phyloP scores from a whole-genome alignment of 2,113 vertebrate species.

The Chlorodrepanis virens region DNA sequence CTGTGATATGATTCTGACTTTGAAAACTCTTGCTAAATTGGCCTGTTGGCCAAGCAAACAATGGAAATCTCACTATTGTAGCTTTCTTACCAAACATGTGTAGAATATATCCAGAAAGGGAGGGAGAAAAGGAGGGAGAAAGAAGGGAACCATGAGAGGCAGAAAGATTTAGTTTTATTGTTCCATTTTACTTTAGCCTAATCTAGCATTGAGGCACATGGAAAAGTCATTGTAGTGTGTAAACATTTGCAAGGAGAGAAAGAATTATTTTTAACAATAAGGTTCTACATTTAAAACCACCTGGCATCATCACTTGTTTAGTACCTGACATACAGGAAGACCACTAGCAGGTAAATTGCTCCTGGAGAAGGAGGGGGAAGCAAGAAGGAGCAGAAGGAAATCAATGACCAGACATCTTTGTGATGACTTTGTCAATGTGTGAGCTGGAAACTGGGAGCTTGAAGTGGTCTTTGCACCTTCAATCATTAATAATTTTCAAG shows the following conservation, averaged over 20 bases:
- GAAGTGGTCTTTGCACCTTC: neutral
- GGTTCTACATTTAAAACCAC: neutral
- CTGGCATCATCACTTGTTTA: neutral
- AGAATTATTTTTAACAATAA: neutral
- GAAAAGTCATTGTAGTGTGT: neutral
- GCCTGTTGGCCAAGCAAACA: neutral
- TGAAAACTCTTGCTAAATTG: neutral
- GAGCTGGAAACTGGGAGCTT: neutral
- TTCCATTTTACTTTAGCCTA: neutral
- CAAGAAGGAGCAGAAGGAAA: neutral
- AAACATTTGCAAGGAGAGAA: neutral
- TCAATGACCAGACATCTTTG: neutral
- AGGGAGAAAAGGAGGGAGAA: neutral
- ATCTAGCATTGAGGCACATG: neutral
- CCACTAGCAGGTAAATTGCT: neutral
- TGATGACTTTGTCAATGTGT: neutral
- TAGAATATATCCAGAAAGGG: neutral
- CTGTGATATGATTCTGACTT: neutral
- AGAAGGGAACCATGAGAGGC: neutral
- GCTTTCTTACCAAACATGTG: neutral
- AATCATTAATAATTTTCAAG: conserved; percentile 14
- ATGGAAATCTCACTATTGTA: neutral
- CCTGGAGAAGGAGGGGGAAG: neutral
- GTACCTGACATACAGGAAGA: neutral
- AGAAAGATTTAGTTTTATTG: neutral